phyloP scores from a whole-genome alignment of 2,888 invertebrate genomes.

The Antitype chi region DNA sequence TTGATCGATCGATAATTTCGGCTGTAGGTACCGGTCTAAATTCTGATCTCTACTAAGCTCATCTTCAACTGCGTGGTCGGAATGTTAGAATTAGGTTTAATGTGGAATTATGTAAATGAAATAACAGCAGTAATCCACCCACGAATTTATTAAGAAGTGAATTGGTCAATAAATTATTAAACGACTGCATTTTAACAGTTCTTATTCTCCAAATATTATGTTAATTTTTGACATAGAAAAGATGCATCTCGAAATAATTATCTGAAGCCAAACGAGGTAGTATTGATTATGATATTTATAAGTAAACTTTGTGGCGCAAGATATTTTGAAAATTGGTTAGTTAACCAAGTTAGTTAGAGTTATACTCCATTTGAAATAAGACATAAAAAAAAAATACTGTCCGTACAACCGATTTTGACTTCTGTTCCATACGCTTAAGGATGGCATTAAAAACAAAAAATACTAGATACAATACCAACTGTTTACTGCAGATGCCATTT shows the following conservation, averaged over 20 bases:
- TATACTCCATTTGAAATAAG: too few species aligned
- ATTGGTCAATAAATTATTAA: conserved; percentile 17
- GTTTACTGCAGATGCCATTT: too few species aligned
- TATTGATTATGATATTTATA: conserved; percentile 21
- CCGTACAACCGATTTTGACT: too few species aligned
- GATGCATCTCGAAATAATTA: conserved; percentile 35
- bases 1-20: too few species aligned
- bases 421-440: too few species aligned
- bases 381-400: too few species aligned
- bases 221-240: conserved; percentile 14
- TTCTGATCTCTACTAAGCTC: not conserved
- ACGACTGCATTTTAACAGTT: conserved; percentile 2
- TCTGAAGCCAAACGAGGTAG: conserved; percentile 9
- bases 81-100: conserved; percentile 34
- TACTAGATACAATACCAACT: too few species aligned
- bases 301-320: not conserved
- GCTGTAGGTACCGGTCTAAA: too few species aligned
- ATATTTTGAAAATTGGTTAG: not conserved
- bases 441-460: too few species aligned
- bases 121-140: conserved; percentile 16
- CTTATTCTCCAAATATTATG: not conserved
- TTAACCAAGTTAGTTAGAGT: not conserved
- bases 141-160: conserved; percentile 3
- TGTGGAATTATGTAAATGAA: conserved; percentile 37
- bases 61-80: conserved; percentile 5